Base-by-base conservation (phyloP, 2,888 invertebrate genomes). In the Bombylius discolor region DNA sequence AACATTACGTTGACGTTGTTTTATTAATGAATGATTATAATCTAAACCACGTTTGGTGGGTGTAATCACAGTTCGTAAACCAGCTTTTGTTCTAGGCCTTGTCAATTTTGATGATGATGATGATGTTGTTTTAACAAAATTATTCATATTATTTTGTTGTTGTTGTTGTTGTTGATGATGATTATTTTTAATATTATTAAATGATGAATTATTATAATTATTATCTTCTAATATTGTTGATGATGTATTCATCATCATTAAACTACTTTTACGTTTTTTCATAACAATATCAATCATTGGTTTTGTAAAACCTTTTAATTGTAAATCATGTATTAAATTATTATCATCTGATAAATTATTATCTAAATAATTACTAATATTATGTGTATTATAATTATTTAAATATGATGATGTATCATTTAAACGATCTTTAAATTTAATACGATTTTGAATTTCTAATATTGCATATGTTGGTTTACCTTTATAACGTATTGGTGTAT, bases 401-500 rank as follows among this genome's bases (percentile, higher is more conserved):
- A 33, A 36, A 50, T 8, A 42, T 36, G 36, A 8, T 36, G 36
- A 8, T 44, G 11, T n/a, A 47, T 64, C 48, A 47, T 63, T 67
- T 4, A 64, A 59, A 34, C 70, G 64, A 7, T 72, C 70, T 59
- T 68, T 71, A 44, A 66, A 65, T 54, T 67, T 68, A 1, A 72
- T 64, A 56, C 66, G 62, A 51, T 68, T 68, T 62, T 73, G 69
- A 53, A 73, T 66, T 46, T 67, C 67, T 42, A 71, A 48, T 59
- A 74, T 74, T 56, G 74, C 74, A 64, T 73, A 72, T 5, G 75
- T 74, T 6, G 75, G 72, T 53, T 65, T 70, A 8, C 74, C 74
- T 42, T 67, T 65, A 55, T 71, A 74, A 1, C 69, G 66, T 45
- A 58, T 63, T 33, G 64, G 64, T 5, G 64, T 64, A 32, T 67